Base-by-base conservation (phyloP, 64 coral and sea anemone genomes). In the Hydrozoanthus tunicans region DNA sequence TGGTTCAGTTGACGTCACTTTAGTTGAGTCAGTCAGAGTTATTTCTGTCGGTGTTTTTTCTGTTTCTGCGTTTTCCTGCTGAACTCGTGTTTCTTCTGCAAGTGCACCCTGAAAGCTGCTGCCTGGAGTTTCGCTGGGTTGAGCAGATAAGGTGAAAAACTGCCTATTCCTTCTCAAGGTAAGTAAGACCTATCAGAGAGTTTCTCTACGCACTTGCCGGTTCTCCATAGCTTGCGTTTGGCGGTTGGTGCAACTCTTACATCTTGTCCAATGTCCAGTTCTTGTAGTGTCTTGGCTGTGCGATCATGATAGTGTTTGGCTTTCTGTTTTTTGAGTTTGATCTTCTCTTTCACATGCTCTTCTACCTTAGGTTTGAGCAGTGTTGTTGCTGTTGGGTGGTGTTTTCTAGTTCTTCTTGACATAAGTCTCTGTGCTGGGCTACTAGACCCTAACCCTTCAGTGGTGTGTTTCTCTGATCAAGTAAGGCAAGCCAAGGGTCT, bases 251-350 rank as follows among this genome's bases (percentile, higher is more conserved):
- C 24, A 56, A 93, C 55, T 57, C 32, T 43, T n/a, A 66, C 58
- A 4, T 77, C 25, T 77, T 75, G 78, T 85, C 55, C 86, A 86
- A 93, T 26, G 77, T 56, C n/a, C 78, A 77, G 86, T 93, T 93
- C 62, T 84, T 58, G 67, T 53, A 63, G 61, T 63, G 61, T 63
- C 61, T 9, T 13, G 8, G 32, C 61, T 10, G 8, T 63, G 8
- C 61, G 60, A 6, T 62, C 60, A 62, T 62, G 12, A 62, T 62
- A 64, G 9, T 26, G 68, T 70, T 70, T 70, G 3, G 68, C 20
- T 27, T 70, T 70, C 68, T 24, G 68, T 70, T 70, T 70, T 23
- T 15, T 70, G 15, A 70, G 68, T 23, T 25, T 26, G 68, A 23
- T 70, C 68, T 25, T 70, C 0, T 70, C 68, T 70, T 23, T 24